Evolutionary conservation across 1,140 invertebrate species (phyloP).

Genomic region (Dendrolimus punctatus): DNA sequence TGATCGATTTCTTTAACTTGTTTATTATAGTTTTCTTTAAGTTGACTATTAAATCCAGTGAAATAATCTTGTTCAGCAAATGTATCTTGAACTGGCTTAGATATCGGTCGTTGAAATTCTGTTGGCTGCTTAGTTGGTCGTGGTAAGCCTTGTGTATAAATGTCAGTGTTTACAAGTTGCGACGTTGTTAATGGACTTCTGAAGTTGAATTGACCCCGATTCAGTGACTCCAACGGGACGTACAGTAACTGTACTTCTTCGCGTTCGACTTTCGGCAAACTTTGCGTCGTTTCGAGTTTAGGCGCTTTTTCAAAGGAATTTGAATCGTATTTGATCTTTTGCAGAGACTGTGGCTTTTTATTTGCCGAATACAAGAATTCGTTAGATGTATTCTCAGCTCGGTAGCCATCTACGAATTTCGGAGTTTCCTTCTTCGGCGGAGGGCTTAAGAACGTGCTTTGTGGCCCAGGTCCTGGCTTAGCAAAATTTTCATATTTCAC

Average conservation of each 20-base stretch:
- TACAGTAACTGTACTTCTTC: conserved; percentile 85
- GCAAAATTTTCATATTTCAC: conserved; percentile 38
- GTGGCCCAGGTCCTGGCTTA: conserved; percentile 27
- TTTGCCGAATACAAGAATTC: conserved; percentile 20
- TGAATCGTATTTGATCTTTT: conserved; percentile 57
- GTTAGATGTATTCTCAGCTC: conserved; percentile 42
- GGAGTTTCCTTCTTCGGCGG: conserved; percentile 23
- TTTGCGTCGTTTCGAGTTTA: conserved; percentile 26
- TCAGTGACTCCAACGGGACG: conserved; percentile 83
- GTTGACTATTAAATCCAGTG: conserved; percentile 37
- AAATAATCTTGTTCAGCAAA: conserved; percentile 34
- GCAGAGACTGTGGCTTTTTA: conserved; percentile 43
- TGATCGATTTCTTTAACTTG: conserved; percentile 24
- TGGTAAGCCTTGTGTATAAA: conserved; percentile 39
- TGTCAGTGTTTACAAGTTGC: conserved; percentile 42
- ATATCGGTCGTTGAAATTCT: conserved; percentile 34
- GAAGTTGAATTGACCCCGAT: conserved; percentile 72
- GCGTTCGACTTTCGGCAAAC: conserved; percentile 56
- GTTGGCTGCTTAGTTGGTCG: conserved; percentile 43
- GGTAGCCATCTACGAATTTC: conserved; percentile 62
- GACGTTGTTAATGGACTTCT: conserved; percentile 38
- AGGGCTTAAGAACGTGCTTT: conserved; percentile 35
- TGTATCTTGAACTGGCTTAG: conserved; percentile 24
- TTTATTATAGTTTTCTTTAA: conserved; percentile 12
- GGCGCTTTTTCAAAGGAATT: conserved; percentile 29